These are phyloP conservation scores for Nansenia antarctica DNA, from an alignment of 2,113 vertebrate genomes.

Conservation along the genomic window DNA sequence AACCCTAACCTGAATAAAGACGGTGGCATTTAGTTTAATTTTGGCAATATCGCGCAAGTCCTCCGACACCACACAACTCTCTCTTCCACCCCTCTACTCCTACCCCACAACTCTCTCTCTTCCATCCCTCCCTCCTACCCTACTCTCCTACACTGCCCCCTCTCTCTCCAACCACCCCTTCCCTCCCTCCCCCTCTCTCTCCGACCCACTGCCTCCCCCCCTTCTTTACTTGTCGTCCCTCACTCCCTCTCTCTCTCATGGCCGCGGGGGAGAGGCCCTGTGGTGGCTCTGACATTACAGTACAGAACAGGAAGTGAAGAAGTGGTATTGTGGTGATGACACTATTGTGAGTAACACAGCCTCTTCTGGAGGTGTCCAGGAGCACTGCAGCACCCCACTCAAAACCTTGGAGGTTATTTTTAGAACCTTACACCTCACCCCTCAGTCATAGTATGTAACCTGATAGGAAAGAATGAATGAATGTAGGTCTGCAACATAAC, in stretches of 20 bases:
- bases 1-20: too few relatives aligned
- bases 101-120: neutral
- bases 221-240: too few relatives aligned
- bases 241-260: too few relatives aligned
- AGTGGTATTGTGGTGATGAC: neutral
- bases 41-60: too few relatives aligned
- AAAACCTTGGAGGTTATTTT: neutral
- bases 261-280: too few relatives aligned
- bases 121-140: too few relatives aligned
- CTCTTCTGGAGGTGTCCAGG: neutral
- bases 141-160: too few relatives aligned
- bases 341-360: neutral
- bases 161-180: too few relatives aligned
- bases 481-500: neutral
- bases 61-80: neutral
- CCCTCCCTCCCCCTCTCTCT: too few relatives aligned
- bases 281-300: neutral
- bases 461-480: slow-evolving; percentile 13
- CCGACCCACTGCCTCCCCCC: too few relatives aligned
- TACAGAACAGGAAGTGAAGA: neutral
- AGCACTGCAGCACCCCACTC: neutral
- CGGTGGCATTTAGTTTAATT: too few relatives aligned
- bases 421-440: slow-evolving; percentile 29
- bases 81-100: neutral
- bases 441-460: slow-evolving; percentile 50